Percentiles rank a stretch among this genome's conserved stretches.
These are phyloP conservation scores for Bombyx mori DNA, from an alignment of 1,140 invertebrate genomes.

Conservation along the genomic window DNA sequence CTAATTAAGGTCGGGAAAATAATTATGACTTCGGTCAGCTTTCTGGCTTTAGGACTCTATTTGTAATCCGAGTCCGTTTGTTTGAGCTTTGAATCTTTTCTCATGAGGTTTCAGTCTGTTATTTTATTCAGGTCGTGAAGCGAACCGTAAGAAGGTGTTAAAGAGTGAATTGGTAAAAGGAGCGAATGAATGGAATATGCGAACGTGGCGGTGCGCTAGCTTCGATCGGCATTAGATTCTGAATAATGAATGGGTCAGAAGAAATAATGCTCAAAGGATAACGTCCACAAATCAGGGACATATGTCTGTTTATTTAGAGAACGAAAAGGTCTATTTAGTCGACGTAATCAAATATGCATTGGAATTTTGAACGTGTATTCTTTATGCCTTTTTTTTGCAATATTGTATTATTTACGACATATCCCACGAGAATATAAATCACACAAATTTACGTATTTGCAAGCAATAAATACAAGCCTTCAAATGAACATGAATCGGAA, in stretches of 20 bases:
- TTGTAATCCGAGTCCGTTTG: neutral
- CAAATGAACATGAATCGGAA: conserved; percentile 6
- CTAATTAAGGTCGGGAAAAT: too few relatives aligned
- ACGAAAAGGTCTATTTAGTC: neutral
- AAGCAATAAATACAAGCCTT: conserved; percentile 2
- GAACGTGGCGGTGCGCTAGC: conserved; percentile 29
- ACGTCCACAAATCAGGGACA: conserved; percentile 2
- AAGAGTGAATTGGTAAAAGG: conserved; percentile 57
- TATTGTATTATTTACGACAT: too few relatives aligned
- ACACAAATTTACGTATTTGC: neutral
- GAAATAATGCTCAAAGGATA: conserved; percentile 23
- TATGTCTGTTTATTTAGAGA: neutral
- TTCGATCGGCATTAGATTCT: conserved; percentile 30
- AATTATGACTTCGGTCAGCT: neutral
- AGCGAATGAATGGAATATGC: conserved; percentile 53
- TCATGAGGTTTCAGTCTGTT: conserved; percentile 36
- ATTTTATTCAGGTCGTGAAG: conserved; percentile 57
- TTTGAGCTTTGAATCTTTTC: conserved; percentile 27
- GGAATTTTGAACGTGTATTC: too few relatives aligned
- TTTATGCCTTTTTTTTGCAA: too few relatives aligned
- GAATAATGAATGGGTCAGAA: conserved; percentile 44
- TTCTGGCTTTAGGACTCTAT: neutral
- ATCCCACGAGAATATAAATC: neutral
- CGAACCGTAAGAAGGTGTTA: conserved; percentile 56
- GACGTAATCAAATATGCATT: too few relatives aligned